Evolutionary conservation across 1,140 invertebrate genomes (phyloP), one percentile per base, ranked within the genome.

Genomic region (Hylyphantes graminicola): DNA sequence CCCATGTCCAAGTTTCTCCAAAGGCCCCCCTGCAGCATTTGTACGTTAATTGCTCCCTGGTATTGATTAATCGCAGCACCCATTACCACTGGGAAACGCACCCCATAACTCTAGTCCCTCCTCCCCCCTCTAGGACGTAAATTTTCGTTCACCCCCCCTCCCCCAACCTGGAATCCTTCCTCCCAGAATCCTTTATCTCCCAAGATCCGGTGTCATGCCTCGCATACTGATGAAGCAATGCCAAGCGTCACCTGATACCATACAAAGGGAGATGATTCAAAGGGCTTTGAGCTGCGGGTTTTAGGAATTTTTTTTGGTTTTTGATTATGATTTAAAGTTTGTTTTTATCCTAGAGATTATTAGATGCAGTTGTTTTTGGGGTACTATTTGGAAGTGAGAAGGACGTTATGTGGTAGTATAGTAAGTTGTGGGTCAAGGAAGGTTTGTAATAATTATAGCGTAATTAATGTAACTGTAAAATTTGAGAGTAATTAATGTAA

Each of bases 11-110:
- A 55, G 50, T n/a, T 63, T 61, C 74, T n/a, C 53, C 17, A 74
- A 74, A 17, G 72, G 13, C 72, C 55, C 55, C 57, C 70, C 77
- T 70, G 64, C 53, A 35, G 68, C 79, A 81, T 81, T 81, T 81
- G 79, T 70, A 72, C 79, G 68, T 81, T 81, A 81, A 81, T 81
- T 81, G 79, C 79, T 64, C 55, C 55, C 7, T 63, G 35, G 68
- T 81, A 81, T 81, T 81, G 79, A 81, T 81, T 81, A 81, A 81
- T 81, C 67, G 79, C 72, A 81, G 79, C 68, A 63, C 79, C 79
- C 79, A 81, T 81, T 81, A 81, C 68, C 67, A 81, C 79, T 73
- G 68, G 55, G 79, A 81, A 81, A 72, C 57, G 79, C 68, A 81
- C 79, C 79, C 79, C 79, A 81, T 81, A 72, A 81, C 54, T 81